Evolutionary conservation across 2,113 vertebrate genomes (phyloP).

Genomic region (Mesocricetus auratus): DNA sequence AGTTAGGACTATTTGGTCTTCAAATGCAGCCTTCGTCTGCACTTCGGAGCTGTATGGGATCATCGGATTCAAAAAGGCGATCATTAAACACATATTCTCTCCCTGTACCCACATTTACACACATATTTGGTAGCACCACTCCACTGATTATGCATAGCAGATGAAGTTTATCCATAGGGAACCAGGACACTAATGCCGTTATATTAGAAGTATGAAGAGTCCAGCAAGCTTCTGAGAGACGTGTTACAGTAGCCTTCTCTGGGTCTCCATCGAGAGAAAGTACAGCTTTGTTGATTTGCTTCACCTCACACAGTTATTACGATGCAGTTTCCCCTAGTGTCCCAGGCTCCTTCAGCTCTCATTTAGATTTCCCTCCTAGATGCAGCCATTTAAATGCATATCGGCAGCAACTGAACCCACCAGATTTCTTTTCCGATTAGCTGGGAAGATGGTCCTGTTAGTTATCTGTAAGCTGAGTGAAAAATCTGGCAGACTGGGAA

Average conservation of each 20-base stretch:
- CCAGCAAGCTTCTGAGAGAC: neutral
- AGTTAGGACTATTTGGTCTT: slow-evolving; percentile 35
- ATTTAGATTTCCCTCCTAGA: slow-evolving; percentile 77
- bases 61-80: neutral
- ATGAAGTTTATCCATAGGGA: slow-evolving; percentile 48
- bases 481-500: slow-evolving; percentile 57
- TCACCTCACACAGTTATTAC: slow-evolving; percentile 73
- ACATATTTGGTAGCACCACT: rapidly evolving
- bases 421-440: slow-evolving; percentile 74
- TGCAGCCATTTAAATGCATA: slow-evolving; percentile 82
- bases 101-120: neutral
- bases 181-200: slow-evolving; percentile 64
- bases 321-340: slow-evolving; percentile 53
- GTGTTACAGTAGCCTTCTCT: slow-evolving; percentile 17
- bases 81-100: neutral
- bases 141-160: neutral
- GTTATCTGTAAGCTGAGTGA: slow-evolving; percentile 70
- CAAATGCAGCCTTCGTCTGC: neutral
- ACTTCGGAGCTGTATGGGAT: neutral
- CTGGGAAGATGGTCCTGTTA: slow-evolving; percentile 71
- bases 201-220: slow-evolving; percentile 60
- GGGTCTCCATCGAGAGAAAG: slow-evolving; percentile 35
- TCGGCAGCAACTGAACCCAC: slow-evolving; percentile 67
- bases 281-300: slow-evolving; percentile 70
- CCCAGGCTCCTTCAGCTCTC: slow-evolving; percentile 74